These are phyloP conservation scores for Bacillus rossius DNA, from an alignment of 1,140 invertebrate genomes.

Conservation along the genomic window DNA sequence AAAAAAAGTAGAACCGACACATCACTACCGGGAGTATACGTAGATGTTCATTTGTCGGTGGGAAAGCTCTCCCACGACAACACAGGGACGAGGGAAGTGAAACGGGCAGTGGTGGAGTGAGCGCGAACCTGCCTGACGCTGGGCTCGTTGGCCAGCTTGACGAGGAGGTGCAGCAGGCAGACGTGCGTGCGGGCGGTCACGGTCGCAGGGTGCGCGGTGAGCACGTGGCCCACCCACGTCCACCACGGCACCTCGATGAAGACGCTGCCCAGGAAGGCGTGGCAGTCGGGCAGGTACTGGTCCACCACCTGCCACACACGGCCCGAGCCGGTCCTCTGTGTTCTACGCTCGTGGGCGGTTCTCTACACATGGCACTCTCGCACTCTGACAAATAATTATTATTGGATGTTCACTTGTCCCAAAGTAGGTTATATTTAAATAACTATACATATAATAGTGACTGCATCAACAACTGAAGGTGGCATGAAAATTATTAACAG, in stretches of 20 bases:
- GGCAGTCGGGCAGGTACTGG: conserved; percentile 62
- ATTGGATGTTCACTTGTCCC: not conserved
- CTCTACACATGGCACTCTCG: not conserved
- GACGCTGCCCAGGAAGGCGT: conserved; percentile 64
- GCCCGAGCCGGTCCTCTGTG: no score
- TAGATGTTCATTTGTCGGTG: no score
- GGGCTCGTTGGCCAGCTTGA: conserved; percentile 65
- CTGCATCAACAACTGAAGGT: no score
- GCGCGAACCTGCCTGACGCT: conserved; percentile 54
- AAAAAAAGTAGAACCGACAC: no score
- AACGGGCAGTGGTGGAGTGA: no score
- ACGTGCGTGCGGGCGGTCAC: conserved; percentile 45
- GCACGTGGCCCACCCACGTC: conserved; percentile 35
- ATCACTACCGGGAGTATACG: no score
- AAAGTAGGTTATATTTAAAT: not conserved
- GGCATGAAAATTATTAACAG: no score
- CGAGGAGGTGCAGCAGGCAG: conserved; percentile 56
- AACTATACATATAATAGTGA: no score
- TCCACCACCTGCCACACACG: conserved; percentile 46
- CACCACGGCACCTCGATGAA: conserved; percentile 58
- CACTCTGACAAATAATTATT: not conserved
- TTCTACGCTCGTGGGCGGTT: no score
- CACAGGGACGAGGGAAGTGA: no score
- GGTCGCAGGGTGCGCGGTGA: conserved; percentile 19
- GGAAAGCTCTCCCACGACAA: no score